Evolutionary conservation across 2,113 vertebrate species (phyloP).

Genomic region (Nothocercus julius): DNA sequence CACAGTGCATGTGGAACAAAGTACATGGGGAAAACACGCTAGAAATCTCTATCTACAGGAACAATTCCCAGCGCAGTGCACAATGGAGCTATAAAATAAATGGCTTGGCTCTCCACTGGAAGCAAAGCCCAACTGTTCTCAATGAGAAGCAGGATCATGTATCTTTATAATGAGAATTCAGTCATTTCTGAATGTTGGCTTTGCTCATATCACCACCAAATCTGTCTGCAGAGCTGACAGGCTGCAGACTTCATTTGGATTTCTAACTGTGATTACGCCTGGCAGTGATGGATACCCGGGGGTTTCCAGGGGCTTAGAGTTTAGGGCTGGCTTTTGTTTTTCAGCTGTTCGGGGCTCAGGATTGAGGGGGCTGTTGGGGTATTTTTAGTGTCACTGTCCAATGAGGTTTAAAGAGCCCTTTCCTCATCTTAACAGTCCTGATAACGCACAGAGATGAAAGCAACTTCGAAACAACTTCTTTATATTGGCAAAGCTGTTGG

Average conservation of each 20-base stretch:
- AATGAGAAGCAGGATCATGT: slow-evolving; percentile 66
- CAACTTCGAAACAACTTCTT: slow-evolving; percentile 34
- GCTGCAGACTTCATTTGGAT: slow-evolving; percentile 55
- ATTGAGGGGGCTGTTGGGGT: slow-evolving; percentile 8
- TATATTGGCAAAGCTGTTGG: slow-evolving; percentile 25
- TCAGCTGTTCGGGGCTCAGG: slow-evolving; percentile 33
- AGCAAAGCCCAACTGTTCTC: slow-evolving; percentile 62
- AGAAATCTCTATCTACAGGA: slow-evolving; percentile 36
- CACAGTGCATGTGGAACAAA: slow-evolving; percentile 55
- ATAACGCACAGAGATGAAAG: slow-evolving; percentile 65
- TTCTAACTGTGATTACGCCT: slow-evolving; percentile 61
- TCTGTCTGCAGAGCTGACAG: slow-evolving; percentile 32
- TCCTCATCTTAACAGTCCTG: slow-evolving; percentile 50
- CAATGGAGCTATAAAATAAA: slow-evolving; percentile 66
- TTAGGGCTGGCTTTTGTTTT: slow-evolving; percentile 61
- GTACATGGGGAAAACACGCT: slow-evolving; percentile 24
- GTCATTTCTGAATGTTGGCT: slow-evolving; percentile 66
- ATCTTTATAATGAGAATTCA: slow-evolving; percentile 75
- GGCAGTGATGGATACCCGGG: slow-evolving; percentile 73
- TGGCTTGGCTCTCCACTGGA: slow-evolving; percentile 64
- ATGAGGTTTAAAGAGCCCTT: slow-evolving; percentile 19
- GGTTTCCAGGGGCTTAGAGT: slow-evolving; percentile 43
- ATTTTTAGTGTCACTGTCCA: slow-evolving; percentile 60
- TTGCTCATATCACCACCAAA: slow-evolving; percentile 63
- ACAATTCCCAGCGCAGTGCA: slow-evolving; percentile 45